Conservation (phyloP, 2,888 invertebrate genomes). For the Mycalesis mineus region DNA sequence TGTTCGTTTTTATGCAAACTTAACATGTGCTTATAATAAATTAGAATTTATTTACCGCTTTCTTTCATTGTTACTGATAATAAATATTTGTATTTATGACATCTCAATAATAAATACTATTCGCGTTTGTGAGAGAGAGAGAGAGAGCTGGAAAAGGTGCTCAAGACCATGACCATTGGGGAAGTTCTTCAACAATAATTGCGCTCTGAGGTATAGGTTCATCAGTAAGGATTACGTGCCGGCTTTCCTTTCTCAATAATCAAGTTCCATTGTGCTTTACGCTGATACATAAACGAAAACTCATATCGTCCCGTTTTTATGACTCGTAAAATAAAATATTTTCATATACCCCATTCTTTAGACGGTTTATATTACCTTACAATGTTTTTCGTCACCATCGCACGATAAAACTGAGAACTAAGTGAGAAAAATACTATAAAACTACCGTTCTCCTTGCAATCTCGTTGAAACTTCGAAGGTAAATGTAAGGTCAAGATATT, state of each 20-base stretch:
- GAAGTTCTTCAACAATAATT: neutral
- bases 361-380: constrained; percentile 13
- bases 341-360: constrained; percentile 17
- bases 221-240: neutral
- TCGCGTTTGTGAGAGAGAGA: too few species aligned
- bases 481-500: constrained; percentile 22
- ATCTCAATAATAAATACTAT: too few species aligned
- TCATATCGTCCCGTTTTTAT: constrained; percentile 10
- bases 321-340: constrained; percentile 17
- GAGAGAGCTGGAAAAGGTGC: neutral
- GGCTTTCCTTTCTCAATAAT: neutral
- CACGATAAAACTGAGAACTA: constrained; percentile 18
- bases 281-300: constrained; percentile 9
- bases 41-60: too few species aligned
- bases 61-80: too few species aligned
- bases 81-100: too few species aligned
- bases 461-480: constrained; percentile 22
- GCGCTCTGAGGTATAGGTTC: neutral
- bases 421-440: constrained; percentile 24
- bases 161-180: neutral
- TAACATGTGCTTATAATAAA: too few species aligned
- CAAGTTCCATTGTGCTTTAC: neutral
- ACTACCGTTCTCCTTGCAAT: constrained; percentile 18
- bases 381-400: constrained; percentile 20
- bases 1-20: neutral